Conservation (phyloP, 2,113 vertebrate genomes). For the Ochotona curzoniae region DNA sequence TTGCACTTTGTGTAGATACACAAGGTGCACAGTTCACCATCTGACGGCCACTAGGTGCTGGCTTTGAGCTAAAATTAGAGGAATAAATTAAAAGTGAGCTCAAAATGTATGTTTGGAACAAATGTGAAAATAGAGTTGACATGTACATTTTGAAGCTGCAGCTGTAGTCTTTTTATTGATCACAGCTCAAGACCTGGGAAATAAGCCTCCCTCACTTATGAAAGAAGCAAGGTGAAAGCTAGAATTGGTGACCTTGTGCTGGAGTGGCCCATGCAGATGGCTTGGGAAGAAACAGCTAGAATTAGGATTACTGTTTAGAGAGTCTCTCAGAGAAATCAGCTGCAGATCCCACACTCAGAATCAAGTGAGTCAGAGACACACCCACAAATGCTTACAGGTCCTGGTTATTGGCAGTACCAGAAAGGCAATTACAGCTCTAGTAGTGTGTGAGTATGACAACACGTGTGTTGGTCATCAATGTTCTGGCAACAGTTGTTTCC, state of each 20-base stretch:
- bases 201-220: not conserved
- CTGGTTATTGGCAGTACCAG: not conserved
- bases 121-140: not conserved
- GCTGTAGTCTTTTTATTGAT: constrained; percentile 60
- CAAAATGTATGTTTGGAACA: constrained; percentile 40
- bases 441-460: not conserved
- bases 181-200: not conserved
- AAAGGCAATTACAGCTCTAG: not conserved
- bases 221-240: not conserved
- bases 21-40: not conserved
- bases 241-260: not conserved
- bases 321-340: not conserved
- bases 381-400: not conserved
- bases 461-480: not conserved
- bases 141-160: constrained; percentile 37
- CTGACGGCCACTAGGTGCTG: constrained; percentile 30
- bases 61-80: constrained; percentile 13
- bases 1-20: not conserved
- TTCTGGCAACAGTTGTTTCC: not conserved
- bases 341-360: not conserved
- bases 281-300: not conserved
- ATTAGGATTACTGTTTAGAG: not conserved
- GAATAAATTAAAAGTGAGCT: constrained; percentile 38
- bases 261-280: not conserved
- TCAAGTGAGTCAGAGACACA: rapidly evolving